Evolutionary conservation across 2,888 invertebrate species (phyloP).

Genomic region (Aricia artaxerxes): DNA sequence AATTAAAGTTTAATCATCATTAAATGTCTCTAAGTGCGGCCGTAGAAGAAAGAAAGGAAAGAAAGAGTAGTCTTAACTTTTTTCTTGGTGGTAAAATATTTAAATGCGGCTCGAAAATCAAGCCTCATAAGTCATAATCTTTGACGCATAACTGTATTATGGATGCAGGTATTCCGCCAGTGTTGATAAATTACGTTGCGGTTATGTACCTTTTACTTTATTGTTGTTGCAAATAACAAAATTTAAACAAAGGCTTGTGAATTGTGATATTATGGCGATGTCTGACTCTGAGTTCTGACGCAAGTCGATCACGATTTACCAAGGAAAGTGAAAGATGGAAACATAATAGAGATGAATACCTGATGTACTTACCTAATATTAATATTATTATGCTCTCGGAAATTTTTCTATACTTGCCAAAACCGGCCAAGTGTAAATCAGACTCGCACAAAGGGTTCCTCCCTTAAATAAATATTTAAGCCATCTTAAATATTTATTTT

Average conservation of each 20-base stretch:
- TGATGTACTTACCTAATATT: too few relatives aligned
- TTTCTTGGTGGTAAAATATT: too few relatives aligned
- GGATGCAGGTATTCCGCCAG: neutral
- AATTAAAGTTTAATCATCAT: too few relatives aligned
- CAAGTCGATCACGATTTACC: neutral
- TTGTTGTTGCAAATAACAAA: slow-evolving; percentile 7
- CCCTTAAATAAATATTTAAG: neutral
- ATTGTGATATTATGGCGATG: neutral
- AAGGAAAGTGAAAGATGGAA: neutral
- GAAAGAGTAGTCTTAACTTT: too few relatives aligned
- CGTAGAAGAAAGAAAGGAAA: too few relatives aligned
- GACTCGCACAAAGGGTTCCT: too few relatives aligned
- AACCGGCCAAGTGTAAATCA: too few relatives aligned
- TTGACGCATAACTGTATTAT: neutral
- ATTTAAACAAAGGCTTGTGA: neutral
- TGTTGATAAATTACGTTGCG: slow-evolving; percentile 1
- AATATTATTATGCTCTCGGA: neutral
- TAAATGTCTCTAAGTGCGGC: too few relatives aligned
- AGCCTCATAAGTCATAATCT: neutral
- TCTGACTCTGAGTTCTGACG: neutral
- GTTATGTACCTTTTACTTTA: slow-evolving; percentile 8
- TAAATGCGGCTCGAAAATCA: neutral
- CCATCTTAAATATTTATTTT: too few relatives aligned
- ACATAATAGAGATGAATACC: neutral
- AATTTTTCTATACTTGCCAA: neutral